Conservation (phyloP, 1,140 invertebrate genomes). For the Lysiphlebus fabarum region DNA sequence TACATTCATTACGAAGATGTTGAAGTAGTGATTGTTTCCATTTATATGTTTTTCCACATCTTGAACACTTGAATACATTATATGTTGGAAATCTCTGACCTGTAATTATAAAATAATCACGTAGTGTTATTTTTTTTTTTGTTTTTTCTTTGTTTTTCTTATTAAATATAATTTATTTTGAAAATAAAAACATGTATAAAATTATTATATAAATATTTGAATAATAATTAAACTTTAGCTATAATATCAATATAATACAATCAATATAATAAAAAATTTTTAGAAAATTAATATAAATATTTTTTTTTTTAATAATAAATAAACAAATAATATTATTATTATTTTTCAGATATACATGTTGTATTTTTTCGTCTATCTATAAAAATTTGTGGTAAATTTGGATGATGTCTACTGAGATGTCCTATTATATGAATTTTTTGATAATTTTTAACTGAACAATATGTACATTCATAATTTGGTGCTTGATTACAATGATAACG, state of each 20-base stretch:
- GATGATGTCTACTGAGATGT: conserved; percentile 8
- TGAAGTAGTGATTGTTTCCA: conserved; percentile 59
- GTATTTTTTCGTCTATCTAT: background rate
- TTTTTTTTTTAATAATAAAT: too few relatives aligned
- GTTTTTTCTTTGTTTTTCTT: too few relatives aligned
- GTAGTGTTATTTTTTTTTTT: too few relatives aligned
- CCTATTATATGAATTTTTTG: conserved; percentile 9
- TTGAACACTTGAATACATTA: conserved; percentile 50
- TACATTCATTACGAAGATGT: conserved; percentile 57
- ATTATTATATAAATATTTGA: too few relatives aligned
- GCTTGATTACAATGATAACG: conserved; percentile 10
- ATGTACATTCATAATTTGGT: conserved; percentile 6
- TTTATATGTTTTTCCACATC: conserved; percentile 57
- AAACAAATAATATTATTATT: background rate
- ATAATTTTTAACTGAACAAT: conserved; percentile 14
- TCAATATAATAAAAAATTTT: too few relatives aligned
- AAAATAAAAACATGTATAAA: too few relatives aligned
- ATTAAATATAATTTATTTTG: too few relatives aligned
- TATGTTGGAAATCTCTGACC: too few relatives aligned
- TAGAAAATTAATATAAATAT: too few relatives aligned
- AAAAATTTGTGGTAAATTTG: conserved; percentile 4
- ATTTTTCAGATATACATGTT: background rate
- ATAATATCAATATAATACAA: too few relatives aligned
- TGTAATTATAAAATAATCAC: too few relatives aligned
- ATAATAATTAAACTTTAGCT: too few relatives aligned